A percentile compares a stretch with the other conserved stretches of the same genome.
Evolutionary conservation across 2,113 vertebrate species (phyloP).

Genomic region (Mungos mungo): DNA sequence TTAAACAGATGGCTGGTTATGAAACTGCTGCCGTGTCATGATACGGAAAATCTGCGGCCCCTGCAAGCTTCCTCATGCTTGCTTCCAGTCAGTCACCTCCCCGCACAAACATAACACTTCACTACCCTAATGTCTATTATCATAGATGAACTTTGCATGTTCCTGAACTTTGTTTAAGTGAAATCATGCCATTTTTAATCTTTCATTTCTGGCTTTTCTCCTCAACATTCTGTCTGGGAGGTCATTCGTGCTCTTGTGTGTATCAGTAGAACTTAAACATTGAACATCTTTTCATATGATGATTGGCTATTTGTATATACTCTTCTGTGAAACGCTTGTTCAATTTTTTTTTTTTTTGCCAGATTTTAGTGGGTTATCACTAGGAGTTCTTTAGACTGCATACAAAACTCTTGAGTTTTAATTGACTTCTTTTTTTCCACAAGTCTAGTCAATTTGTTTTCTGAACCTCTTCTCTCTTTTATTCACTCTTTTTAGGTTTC

Average conservation of each 20-base stretch:
- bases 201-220: background rate
- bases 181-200: background rate
- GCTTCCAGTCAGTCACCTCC: background rate
- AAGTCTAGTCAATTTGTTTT: constrained; percentile 3
- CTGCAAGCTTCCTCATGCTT: background rate
- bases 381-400: background rate
- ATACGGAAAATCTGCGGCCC: background rate
- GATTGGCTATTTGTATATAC: background rate
- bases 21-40: background rate
- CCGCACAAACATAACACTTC: background rate
- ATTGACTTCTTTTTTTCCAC: background rate
- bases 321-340: background rate
- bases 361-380: background rate
- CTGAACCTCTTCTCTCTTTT: background rate
- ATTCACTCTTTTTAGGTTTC: background rate
- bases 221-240: background rate
- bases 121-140: background rate
- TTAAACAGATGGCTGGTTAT: background rate
- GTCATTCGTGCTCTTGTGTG: background rate
- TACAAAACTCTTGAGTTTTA: background rate
- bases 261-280: background rate
- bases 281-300: background rate
- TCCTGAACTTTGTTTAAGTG: background rate
- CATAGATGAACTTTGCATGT: background rate
- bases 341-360: background rate